phyloP scores from a whole-genome alignment of 2,888 invertebrate species.

The Clepsis dumicolana region DNA sequence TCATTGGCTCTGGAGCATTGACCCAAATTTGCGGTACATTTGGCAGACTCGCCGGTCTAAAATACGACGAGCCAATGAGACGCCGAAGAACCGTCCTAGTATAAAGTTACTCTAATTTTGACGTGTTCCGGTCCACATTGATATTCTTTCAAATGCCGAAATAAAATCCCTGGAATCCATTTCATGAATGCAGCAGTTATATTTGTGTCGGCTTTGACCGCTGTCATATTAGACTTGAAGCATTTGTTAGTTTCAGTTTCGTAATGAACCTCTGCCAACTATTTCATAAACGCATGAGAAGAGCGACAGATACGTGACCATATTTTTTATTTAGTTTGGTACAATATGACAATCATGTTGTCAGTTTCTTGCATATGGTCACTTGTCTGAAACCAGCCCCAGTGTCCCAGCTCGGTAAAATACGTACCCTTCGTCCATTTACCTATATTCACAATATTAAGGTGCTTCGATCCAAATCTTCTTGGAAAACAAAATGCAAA shows the following conservation, averaged over 20 bases:
- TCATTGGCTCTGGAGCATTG: slow-evolving; percentile 75
- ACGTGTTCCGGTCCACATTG: slow-evolving; percentile 49
- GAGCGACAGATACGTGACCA: not conserved
- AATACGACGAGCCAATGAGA: slow-evolving; percentile 62
- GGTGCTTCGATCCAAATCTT: not conserved
- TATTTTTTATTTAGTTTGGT: not conserved
- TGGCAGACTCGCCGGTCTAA: slow-evolving; percentile 73
- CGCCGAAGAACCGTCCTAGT: slow-evolving; percentile 44
- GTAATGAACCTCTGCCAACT: not conserved
- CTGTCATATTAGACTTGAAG: not conserved
- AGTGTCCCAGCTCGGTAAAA: no score
- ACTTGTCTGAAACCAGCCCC: no score
- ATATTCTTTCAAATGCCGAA: slow-evolving; percentile 31
- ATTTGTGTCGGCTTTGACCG: not conserved
- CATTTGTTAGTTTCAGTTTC: not conserved
- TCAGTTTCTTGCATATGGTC: not conserved
- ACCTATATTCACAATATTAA: not conserved
- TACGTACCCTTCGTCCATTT: not conserved
- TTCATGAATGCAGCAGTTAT: not conserved
- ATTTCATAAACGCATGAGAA: not conserved
- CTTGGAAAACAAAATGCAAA: slow-evolving; percentile 21
- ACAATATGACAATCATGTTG: not conserved
- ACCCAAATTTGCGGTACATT: slow-evolving; percentile 78
- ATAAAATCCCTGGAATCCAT: slow-evolving; percentile 5
- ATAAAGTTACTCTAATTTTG: slow-evolving; percentile 49